Evolutionary conservation across 1,140 invertebrate genomes (phyloP), one percentile per base, ranked within the genome.

Genomic region (Solenopsis fugax): DNA sequence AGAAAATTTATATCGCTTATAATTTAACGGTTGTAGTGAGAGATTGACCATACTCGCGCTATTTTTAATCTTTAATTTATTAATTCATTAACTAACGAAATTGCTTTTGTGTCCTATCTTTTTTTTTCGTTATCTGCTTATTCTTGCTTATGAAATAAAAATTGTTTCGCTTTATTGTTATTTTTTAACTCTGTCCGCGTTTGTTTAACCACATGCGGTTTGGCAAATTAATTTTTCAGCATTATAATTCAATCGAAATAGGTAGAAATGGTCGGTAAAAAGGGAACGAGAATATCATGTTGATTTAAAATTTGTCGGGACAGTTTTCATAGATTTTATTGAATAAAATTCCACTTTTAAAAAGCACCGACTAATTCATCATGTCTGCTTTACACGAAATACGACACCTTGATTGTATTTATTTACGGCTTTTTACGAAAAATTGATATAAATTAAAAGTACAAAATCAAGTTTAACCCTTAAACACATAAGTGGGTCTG

Each of bases 171-270:
- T 71, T 65, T 5, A 9, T 13, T 18, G 67, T 48, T 71, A 71
- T 2, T 71, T 71, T 71, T 71, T 18, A 45, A 12, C n/a, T 71
- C 13, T 48, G 41, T 48, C 13, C 67, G 13, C 5, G 21, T 71
- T 24, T 37, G 21, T 45, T 71, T 48, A 48, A 71, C 41, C 41
- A 6, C 65, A 67, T 3, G 41, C 21, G 24, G 67, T 48, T 71
- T 71, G 67, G 24, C 67, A 71, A 71, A 48, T 71, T 71, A 71
- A 71, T 48, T 71, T 71, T 48, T 48, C 7, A 48, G 7, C 6
- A 24, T 3, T 0, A 48, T 48, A 37, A 71, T 71, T 71, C 21
- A 13, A 13, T 18, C 6, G 7, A 6, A 48, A 71, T 71, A 18
- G 13, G 48, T 45, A 21, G 3, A 24, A 71, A 48, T 48, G 12